A percentile compares a stretch with the other conserved stretches of the same genome.
Conservation (phyloP, 1,140 invertebrate genomes). For the Coelopa frigida region DNA sequence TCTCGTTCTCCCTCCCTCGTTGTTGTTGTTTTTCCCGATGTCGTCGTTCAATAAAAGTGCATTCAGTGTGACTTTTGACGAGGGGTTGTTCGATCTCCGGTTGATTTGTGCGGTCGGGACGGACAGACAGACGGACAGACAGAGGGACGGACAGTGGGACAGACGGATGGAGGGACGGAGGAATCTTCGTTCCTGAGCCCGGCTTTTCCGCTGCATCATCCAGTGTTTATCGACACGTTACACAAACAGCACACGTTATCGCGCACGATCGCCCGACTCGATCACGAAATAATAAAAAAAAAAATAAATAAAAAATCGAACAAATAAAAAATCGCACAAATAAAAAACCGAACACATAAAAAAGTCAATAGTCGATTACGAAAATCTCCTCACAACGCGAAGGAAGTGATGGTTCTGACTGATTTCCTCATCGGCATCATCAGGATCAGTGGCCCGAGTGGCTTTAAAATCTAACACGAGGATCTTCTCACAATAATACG, state of each 20-base stretch:
- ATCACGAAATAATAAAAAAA: background rate
- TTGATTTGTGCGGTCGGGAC: slow-evolving; percentile 13
- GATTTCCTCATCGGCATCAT: too few relatives aligned
- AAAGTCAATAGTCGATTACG: background rate
- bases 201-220: slow-evolving; percentile 38
- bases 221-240: slow-evolving; percentile 42
- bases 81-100: slow-evolving; percentile 11
- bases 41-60: slow-evolving; percentile 15
- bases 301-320: background rate
- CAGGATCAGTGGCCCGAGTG: too few relatives aligned
- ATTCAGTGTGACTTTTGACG: slow-evolving; percentile 1
- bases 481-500: too few relatives aligned
- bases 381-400: too few relatives aligned
- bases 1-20: slow-evolving; percentile 1
- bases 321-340: background rate
- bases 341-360: background rate
- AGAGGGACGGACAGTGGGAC: slow-evolving; percentile 8
- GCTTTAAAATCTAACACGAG: too few relatives aligned
- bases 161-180: background rate
- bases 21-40: too few relatives aligned
- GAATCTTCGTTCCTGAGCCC: slow-evolving; percentile 9
- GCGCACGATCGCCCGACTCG: background rate
- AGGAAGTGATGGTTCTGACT: too few relatives aligned
- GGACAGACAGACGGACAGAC: slow-evolving; percentile 4
- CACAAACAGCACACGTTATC: slow-evolving; percentile 9